phyloP scores from a whole-genome alignment of 2,888 invertebrate species.

The Myathropa florea region DNA sequence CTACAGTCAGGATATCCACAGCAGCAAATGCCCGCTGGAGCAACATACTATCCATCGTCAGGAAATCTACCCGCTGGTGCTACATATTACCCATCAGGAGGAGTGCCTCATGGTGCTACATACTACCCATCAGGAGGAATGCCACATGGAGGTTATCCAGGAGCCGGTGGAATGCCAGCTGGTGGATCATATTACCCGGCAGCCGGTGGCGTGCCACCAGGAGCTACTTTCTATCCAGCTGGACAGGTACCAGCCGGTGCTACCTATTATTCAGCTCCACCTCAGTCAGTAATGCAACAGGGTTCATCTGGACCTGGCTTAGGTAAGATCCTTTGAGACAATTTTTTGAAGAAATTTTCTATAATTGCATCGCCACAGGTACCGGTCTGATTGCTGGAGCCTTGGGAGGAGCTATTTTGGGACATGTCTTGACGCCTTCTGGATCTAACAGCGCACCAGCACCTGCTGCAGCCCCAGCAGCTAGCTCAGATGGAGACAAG shows the following conservation, averaged over 20 bases:
- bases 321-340: slow-evolving; percentile 73
- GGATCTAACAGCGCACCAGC: slow-evolving; percentile 67
- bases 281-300: slow-evolving; percentile 74
- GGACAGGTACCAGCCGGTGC: slow-evolving; percentile 70
- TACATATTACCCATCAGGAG: slow-evolving; percentile 73
- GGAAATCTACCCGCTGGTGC: slow-evolving; percentile 71
- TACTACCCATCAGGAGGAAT: slow-evolving; percentile 71
- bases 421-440: slow-evolving; percentile 78
- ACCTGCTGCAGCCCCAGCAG: slow-evolving; percentile 73
- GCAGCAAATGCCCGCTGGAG: slow-evolving; percentile 61
- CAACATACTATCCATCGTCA: slow-evolving; percentile 69
- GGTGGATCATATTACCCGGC: slow-evolving; percentile 74
- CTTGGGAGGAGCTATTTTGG: slow-evolving; percentile 78
- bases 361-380: slow-evolving; percentile 72
- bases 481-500: slow-evolving; percentile 74
- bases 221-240: slow-evolving; percentile 73
- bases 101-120: slow-evolving; percentile 76
- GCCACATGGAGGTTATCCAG: slow-evolving; percentile 66
- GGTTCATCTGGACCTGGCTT: slow-evolving; percentile 79
- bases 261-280: slow-evolving; percentile 73
- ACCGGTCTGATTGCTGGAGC: slow-evolving; percentile 78
- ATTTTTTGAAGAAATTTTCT: not conserved
- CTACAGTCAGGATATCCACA: slow-evolving; percentile 76
- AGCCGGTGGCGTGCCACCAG: slow-evolving; percentile 71
- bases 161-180: slow-evolving; percentile 73